Conservation (phyloP, 2,113 vertebrate species). For the Scophthalmus maximus region DNA sequence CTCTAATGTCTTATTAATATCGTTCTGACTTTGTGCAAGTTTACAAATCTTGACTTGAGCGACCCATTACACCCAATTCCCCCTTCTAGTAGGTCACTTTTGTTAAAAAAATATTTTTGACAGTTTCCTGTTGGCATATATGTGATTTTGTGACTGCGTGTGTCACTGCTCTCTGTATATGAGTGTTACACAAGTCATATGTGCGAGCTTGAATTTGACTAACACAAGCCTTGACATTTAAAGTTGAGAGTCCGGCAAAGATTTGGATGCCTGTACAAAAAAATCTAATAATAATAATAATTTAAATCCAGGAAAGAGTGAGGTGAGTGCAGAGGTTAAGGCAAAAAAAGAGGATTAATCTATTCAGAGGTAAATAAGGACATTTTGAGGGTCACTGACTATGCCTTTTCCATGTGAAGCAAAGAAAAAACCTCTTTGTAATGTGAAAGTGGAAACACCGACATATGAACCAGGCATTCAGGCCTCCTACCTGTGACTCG, state of each 20-base stretch:
- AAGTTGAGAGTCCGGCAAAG: background rate
- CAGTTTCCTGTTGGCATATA: no score
- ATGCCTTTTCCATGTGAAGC: slow-evolving; percentile 28
- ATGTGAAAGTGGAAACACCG: background rate
- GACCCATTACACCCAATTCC: no score
- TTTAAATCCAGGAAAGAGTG: background rate
- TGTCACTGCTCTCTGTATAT: slow-evolving; percentile 1
- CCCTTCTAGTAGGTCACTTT: background rate
- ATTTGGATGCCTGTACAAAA: background rate
- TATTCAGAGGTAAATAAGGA: slow-evolving; percentile 24
- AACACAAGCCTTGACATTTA: background rate
- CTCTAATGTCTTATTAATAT: background rate
- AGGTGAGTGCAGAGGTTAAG: background rate
- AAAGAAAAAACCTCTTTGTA: slow-evolving; percentile 22
- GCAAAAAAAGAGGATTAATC: slow-evolving; percentile 4
- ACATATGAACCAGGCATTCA: background rate
- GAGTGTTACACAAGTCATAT: slow-evolving; percentile 22
- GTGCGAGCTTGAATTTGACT: slow-evolving; percentile 9
- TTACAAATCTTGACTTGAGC: background rate
- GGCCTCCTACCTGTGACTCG: slow-evolving; percentile 77
- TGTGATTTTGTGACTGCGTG: background rate
- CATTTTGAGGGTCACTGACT: slow-evolving; percentile 14
- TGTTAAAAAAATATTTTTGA: no score
- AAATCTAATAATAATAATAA: slow-evolving; percentile 10
- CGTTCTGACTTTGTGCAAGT: background rate